phyloP scores from a whole-genome alignment of 2,113 vertebrate species.

The Tachysurus vachellii region DNA sequence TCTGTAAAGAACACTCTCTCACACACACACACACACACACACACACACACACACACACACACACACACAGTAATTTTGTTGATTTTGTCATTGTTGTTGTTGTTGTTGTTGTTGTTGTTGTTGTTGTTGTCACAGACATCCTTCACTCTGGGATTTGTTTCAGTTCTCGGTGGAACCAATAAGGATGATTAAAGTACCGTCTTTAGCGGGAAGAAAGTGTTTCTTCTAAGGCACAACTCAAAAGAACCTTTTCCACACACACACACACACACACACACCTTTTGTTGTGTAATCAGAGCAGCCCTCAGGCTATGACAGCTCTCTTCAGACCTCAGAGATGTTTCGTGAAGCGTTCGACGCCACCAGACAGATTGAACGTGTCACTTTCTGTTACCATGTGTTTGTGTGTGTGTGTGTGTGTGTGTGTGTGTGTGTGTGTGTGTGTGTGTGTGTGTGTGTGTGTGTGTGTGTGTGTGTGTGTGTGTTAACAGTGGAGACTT shows the following conservation, averaged over 20 bases:
- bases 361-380: conserved; percentile 81
- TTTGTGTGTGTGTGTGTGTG: not conserved
- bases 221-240: not conserved
- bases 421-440: too few species aligned
- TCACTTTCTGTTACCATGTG: conserved; percentile 76
- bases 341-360: conserved; percentile 61
- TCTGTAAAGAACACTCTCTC: not conserved
- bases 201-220: not conserved
- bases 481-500: conserved; percentile 66
- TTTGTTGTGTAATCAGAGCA: conserved; percentile 78
- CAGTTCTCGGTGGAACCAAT: not conserved
- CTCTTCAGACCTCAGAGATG: conserved; percentile 33
- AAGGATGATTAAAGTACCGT: not conserved
- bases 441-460: too few species aligned
- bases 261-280: conserved; percentile 66
- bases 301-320: conserved; percentile 60
- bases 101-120: not conserved
- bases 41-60: conserved; percentile 61
- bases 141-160: not conserved
- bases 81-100: not conserved
- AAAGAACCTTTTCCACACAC: conserved; percentile 49
- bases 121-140: not conserved
- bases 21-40: conserved; percentile 67
- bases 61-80: conserved; percentile 50
- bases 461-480: too few species aligned